These are phyloP conservation scores for Leuciscus idus DNA, from an alignment of 2,113 vertebrate genomes.

Conservation along the genomic window DNA sequence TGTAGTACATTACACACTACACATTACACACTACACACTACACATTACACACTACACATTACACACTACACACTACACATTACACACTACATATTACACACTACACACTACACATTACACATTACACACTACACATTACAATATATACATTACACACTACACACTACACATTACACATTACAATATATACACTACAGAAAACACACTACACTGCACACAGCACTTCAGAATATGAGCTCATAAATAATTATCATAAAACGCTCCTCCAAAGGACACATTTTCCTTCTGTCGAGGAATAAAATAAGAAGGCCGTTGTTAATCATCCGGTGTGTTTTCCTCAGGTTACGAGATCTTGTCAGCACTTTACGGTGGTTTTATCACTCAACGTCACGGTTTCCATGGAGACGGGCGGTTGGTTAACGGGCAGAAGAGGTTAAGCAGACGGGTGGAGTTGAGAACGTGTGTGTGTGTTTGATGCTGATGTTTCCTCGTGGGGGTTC, in stretches of 20 bases:
- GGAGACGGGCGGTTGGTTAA: conserved; percentile 12
- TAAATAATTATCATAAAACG: conserved; percentile 8
- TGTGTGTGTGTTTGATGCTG: neutral
- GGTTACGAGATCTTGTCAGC: conserved; percentile 2
- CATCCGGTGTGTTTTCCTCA: neutral
- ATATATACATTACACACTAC: too few relatives aligned
- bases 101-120: neutral
- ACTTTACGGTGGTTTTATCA: conserved; percentile 2
- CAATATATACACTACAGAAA: neutral
- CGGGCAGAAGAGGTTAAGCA: conserved; percentile 19
- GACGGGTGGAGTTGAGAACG: neutral
- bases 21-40: neutral
- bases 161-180: neutral
- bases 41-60: too few relatives aligned
- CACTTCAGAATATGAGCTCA: conserved; percentile 13
- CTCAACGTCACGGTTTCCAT: conserved; percentile 12
- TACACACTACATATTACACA: too few relatives aligned
- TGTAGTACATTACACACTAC: neutral
- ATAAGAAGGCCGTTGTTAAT: neutral
- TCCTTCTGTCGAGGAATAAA: conserved; percentile 12
- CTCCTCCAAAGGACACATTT: neutral
- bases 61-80: too few relatives aligned
- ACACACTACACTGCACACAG: neutral
- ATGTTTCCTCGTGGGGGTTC: neutral
- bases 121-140: neutral